Percentiles rank a stretch among this genome's conserved stretches.
Conservation (phyloP, 53 echinoderm and acorn worm genomes). For the Pentamera pediparva region DNA sequence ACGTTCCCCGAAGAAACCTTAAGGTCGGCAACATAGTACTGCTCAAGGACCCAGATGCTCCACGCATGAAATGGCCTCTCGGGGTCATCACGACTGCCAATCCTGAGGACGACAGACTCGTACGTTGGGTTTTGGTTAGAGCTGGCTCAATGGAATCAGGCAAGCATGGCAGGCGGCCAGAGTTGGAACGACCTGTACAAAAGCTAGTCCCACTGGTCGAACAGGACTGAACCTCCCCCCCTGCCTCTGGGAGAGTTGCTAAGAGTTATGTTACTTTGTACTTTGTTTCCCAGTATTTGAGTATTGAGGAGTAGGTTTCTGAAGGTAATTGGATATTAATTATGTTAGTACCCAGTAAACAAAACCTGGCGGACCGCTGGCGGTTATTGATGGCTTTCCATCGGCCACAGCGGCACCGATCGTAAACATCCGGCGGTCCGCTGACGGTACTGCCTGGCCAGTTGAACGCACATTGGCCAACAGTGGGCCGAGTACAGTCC, state of each 20-base stretch:
- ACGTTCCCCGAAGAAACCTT: neutral
- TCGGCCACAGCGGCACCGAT: too few species aligned
- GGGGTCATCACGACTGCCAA: neutral
- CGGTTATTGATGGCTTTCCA: too few species aligned
- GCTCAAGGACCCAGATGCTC: neutral
- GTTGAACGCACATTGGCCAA: too few species aligned
- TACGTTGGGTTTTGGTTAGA: conserved; percentile 5
- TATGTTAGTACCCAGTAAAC: too few species aligned
- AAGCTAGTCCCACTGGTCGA: neutral
- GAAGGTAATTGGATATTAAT: too few species aligned
- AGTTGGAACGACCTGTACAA: neutral
- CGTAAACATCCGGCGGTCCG: too few species aligned
- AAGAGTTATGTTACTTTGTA: too few species aligned
- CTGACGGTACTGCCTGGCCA: too few species aligned
- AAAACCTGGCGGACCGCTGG: too few species aligned
- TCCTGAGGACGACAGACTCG: neutral
- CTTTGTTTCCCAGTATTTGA: too few species aligned
- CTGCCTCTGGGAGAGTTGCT: neutral
- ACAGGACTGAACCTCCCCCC: neutral
- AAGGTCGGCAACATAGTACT: neutral
- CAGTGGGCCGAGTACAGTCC: too few species aligned
- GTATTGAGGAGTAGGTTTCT: too few species aligned
- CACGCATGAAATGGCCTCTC: neutral
- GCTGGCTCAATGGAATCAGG: neutral
- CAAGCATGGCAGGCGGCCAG: neutral